phyloP scores from a whole-genome alignment of 2,797 vertebrate species.

The Characodon lateralis region DNA sequence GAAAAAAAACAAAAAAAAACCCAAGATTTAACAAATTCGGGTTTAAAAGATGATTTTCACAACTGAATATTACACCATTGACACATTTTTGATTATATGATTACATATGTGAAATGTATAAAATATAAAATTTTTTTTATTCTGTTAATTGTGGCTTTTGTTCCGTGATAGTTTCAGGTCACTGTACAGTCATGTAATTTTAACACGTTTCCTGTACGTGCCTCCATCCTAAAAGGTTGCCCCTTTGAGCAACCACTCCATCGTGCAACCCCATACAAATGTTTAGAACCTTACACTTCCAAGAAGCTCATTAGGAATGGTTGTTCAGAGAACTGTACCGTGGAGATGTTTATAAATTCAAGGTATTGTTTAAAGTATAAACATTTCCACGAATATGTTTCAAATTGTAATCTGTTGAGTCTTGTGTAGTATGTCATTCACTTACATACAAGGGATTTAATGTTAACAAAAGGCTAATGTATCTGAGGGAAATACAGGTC shows the following conservation, averaged over 20 bases:
- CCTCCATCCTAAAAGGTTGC: neutral
- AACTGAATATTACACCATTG: no score
- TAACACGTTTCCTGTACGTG: neutral
- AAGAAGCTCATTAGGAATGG: neutral
- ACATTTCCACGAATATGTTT: neutral
- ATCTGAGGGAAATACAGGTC: neutral
- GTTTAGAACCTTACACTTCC: neutral
- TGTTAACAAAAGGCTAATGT: neutral
- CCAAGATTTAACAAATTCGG: no score
- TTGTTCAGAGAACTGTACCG: neutral
- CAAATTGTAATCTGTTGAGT: neutral
- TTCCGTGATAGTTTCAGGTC: neutral
- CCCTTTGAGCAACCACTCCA: no score
- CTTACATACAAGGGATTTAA: neutral
- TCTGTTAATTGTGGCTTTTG: neutral
- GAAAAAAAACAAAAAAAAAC: no score
- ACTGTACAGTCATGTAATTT: neutral
- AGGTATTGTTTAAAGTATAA: neutral
- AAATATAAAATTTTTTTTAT: no score
- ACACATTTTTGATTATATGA: no score
- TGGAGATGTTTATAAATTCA: neutral
- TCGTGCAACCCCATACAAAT: no score
- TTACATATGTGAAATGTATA: no score
- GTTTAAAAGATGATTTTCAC: no score
- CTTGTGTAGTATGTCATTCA: neutral